Evolutionary conservation across 2,888 invertebrate genomes (phyloP), one percentile per base, ranked within the genome.

Genomic region (Catotricha subobsoleta): DNA sequence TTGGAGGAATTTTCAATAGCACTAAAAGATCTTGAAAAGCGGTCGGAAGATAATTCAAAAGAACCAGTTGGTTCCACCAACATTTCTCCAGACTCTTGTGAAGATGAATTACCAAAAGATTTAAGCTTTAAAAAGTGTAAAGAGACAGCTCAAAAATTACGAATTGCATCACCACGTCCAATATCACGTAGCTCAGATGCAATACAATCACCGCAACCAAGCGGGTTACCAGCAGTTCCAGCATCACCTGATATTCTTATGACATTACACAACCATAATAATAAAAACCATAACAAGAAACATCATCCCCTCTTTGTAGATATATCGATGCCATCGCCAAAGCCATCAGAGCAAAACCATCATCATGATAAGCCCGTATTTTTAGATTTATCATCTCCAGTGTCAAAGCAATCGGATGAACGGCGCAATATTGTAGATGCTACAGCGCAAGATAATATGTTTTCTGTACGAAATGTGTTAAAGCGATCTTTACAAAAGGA

Each of bases 161-260:
- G 40, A 54, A 57, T 9, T 57, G 55, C 37, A 40, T 40, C 43
- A 52, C 58, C 60, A 42, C 56, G 78, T 44, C 75, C 77, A 7
- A 71, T 72, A 6, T 78, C 78, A 2, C 67, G 76, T 45, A 76
- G 72, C 50, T 78, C 78, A 2, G 78, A 78, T 55, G 72, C 78
- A 27, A 71, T 77, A 54, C 78, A 78, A 55, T 79, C 80, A 6
- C 78, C 80, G 3, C 76, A 76, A 50, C 76, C 77, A 3, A 78
- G 76, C 49, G 78, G 76, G 16, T 71, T 78, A 42, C 76, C 78
- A 20, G 74, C 75, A 28, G 69, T 79, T 33, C 74, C 76, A 29
- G 73, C 74, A 18, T 77, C 78, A 8, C 77, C 79, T 13, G 78
- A 78, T 58, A 67, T 73, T 51, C 69, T 72, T 44, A 36, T 36